Conservation (phyloP, 2,797 vertebrate genomes). For the Falco rusticolus region DNA sequence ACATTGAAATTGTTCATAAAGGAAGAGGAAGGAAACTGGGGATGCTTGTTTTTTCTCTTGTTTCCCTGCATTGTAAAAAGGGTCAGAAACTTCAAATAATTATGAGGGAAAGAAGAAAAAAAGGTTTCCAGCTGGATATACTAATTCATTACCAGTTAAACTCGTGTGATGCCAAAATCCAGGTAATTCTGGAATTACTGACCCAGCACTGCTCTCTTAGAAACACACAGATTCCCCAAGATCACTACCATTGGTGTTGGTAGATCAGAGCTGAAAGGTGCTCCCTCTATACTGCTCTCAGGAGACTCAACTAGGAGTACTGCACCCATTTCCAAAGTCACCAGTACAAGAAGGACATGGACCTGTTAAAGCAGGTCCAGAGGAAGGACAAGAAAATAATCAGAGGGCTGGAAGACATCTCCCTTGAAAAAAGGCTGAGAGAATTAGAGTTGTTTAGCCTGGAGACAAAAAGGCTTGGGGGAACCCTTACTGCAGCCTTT, state of each 20-base stretch:
- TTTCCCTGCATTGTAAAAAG: background rate
- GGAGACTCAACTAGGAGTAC: background rate
- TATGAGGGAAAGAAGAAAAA: background rate
- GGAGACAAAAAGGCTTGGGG: too few relatives aligned
- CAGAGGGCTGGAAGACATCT: too few relatives aligned
- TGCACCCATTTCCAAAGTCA: background rate
- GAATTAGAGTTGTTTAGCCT: too few relatives aligned
- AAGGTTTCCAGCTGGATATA: background rate
- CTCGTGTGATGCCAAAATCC: background rate
- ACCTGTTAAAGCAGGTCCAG: background rate
- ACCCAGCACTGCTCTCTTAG: background rate
- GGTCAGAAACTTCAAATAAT: background rate
- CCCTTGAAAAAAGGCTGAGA: too few relatives aligned
- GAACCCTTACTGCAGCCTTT: too few relatives aligned
- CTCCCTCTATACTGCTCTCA: accelerated
- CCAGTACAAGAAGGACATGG: background rate
- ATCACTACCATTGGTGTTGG: accelerated
- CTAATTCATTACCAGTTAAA: background rate
- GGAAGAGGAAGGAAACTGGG: background rate
- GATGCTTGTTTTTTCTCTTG: background rate
- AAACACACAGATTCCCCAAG: background rate
- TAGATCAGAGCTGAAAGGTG: background rate
- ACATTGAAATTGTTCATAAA: background rate
- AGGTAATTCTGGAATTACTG: background rate
- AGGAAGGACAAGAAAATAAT: too few relatives aligned